Evolutionary conservation across 2,797 vertebrate genomes (phyloP).

Genomic region (Chelidonichthys spinosus): DNA sequence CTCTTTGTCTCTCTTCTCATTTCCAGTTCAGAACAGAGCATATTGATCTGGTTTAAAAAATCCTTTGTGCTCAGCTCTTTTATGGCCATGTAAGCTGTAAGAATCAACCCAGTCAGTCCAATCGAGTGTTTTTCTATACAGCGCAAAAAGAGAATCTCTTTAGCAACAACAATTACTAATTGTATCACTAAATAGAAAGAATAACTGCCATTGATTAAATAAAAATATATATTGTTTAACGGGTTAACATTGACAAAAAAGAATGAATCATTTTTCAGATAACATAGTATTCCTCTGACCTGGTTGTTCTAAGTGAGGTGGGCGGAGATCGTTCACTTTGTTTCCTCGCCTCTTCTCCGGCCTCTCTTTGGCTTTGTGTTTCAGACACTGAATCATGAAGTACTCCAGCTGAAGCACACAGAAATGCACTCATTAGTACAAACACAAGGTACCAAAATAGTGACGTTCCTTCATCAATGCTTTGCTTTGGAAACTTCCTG

Average conservation of each 20-base stretch:
- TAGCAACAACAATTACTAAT: slow-evolving; percentile 13
- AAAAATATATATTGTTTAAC: background rate
- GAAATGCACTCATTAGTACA: slow-evolving; percentile 45
- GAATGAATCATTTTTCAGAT: slow-evolving; percentile 14
- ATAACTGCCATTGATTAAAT: background rate
- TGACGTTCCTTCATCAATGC: slow-evolving; percentile 38
- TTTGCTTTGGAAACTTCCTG: slow-evolving; percentile 30
- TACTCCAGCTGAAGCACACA: slow-evolving; percentile 90
- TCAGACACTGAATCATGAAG: slow-evolving; percentile 97
- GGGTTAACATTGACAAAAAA: background rate
- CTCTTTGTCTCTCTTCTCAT: slow-evolving; percentile 54
- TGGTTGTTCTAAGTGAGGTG: slow-evolving; percentile 95
- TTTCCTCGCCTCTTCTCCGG: slow-evolving; percentile 90
- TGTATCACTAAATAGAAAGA: background rate
- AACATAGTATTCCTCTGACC: slow-evolving; percentile 79
- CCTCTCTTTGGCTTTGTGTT: slow-evolving; percentile 94
- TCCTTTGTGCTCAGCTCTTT: slow-evolving; percentile 70
- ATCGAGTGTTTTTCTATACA: slow-evolving; percentile 10
- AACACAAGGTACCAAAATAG: slow-evolving; percentile 33
- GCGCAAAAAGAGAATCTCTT: background rate
- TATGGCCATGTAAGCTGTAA: slow-evolving; percentile 52
- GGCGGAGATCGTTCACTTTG: slow-evolving; percentile 88
- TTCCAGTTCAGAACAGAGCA: slow-evolving; percentile 55
- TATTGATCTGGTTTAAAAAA: slow-evolving; percentile 65
- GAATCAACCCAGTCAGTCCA: slow-evolving; percentile 47